These are phyloP conservation scores for Alcedo quadribrachys DNA, from an alignment of 2,797 vertebrate species.

Conservation along the genomic window DNA sequence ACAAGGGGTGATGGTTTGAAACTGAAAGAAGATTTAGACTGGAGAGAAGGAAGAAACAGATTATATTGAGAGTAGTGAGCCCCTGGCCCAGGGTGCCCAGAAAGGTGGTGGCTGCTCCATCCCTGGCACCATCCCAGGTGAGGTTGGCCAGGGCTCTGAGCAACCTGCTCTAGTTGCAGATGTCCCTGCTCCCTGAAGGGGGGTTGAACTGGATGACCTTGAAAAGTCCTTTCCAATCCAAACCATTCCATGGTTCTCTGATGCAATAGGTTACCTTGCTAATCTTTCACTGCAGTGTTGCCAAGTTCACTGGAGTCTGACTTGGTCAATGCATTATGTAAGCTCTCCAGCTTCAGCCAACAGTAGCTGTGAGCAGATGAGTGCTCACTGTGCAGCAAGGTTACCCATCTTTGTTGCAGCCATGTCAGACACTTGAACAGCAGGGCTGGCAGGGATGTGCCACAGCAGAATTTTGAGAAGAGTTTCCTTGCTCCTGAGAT, in stretches of 20 bases:
- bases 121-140: not conserved
- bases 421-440: not conserved
- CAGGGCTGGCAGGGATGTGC: not conserved
- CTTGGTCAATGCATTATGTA: not conserved
- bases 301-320: not conserved
- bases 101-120: not conserved
- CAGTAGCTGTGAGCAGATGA: not conserved
- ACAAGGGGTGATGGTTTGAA: too few relatives aligned
- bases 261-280: not conserved
- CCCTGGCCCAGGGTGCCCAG: not conserved
- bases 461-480: not conserved
- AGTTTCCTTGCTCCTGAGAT: conserved; percentile 19
- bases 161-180: not conserved
- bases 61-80: too few relatives aligned
- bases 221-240: not conserved
- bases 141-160: not conserved
- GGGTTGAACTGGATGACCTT: not conserved
- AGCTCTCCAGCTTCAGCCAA: not conserved
- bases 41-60: too few relatives aligned
- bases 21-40: too few relatives aligned
- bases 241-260: not conserved
- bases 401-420: not conserved
- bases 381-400: not conserved
- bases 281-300: not conserved
- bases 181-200: not conserved